Evolutionary conservation across 2,888 invertebrate genomes (phyloP), one percentile per base, ranked within the genome.

Genomic region (Petrolisthes cinctipes): DNA sequence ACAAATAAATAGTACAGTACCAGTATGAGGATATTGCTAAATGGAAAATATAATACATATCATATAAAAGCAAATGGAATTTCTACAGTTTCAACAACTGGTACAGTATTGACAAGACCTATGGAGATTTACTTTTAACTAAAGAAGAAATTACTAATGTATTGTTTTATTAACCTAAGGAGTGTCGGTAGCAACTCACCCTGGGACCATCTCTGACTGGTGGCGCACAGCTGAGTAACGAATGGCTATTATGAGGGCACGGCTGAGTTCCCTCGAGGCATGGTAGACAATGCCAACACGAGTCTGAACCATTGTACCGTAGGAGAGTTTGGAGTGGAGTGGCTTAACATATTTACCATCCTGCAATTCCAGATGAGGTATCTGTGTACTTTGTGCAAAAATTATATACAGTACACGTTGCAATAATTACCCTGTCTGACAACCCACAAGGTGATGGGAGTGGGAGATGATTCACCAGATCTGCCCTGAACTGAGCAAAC

Each of bases 271-370:
- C 91, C 94, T 94, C 79, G 96, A 95, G 91, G 96, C 95, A 92
- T 97, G 97, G 91, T 95, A 95, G 6, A 97, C 95, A 56, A 99
- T 94, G 78, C 96, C 95, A 2, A 97, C 97, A 81, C 99, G 94
- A 0, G 98, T 97, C 93, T 97, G 97, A 94, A 98, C 96, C 98
- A 98, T 98, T 0, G 97, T 96, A 5, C 97, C 97, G 93, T 98
- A 98, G 0, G 97, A 96, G 9, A 98, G 94, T 92, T 97, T 97
- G 51, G 96, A 95, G 92, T 96, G 96, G 0, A 96, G 95, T 0
- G 97, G 95, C 92, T 96, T 95, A 3, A 97, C 95, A 93, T 97
- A 98, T 5, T 96, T 96, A n/a, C 98, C 98, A 93, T 97, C 97
- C 94, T 96, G 92, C 4, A 83, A 83, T 11, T 1, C 37, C 37